Conservation (phyloP, 2,113 vertebrate genomes). For the Phocoena phocoena region DNA sequence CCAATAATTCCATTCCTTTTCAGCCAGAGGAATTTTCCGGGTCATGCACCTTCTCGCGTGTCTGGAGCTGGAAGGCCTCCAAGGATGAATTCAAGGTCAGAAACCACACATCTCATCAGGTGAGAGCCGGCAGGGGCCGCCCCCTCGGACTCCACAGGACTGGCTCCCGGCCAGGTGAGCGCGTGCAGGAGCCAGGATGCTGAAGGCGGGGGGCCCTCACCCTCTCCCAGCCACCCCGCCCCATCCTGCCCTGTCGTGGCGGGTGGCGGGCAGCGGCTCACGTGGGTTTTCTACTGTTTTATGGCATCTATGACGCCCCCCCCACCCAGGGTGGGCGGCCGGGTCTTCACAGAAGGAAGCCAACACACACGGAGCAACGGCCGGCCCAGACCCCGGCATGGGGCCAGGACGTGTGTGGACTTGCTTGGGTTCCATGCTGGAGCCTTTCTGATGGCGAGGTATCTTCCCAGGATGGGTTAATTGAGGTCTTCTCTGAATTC, state of each 20-base stretch:
- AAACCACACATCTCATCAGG: rapidly evolving
- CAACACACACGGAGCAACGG: no score
- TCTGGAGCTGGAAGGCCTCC: background rate
- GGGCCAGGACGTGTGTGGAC: rapidly evolving
- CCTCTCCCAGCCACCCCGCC: background rate
- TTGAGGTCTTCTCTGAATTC: background rate
- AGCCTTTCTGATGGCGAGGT: no score
- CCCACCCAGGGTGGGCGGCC: rapidly evolving
- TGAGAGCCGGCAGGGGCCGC: background rate
- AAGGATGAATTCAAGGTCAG: background rate
- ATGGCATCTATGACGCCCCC: rapidly evolving
- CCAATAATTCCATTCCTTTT: background rate
- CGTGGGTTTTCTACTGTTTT: background rate
- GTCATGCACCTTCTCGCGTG: background rate
- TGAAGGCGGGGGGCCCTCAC: background rate
- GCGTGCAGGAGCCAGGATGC: no score
- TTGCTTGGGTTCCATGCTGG: rapidly evolving
- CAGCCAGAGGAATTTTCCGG: background rate
- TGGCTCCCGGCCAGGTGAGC: background rate
- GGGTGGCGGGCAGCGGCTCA: background rate
- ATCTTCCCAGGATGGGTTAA: background rate
- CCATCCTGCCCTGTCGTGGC: background rate
- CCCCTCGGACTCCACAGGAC: background rate
- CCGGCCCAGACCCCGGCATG: background rate
- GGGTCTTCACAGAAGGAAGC: background rate